Conservation (phyloP, 2,797 vertebrate species). For the Mycteria americana region DNA sequence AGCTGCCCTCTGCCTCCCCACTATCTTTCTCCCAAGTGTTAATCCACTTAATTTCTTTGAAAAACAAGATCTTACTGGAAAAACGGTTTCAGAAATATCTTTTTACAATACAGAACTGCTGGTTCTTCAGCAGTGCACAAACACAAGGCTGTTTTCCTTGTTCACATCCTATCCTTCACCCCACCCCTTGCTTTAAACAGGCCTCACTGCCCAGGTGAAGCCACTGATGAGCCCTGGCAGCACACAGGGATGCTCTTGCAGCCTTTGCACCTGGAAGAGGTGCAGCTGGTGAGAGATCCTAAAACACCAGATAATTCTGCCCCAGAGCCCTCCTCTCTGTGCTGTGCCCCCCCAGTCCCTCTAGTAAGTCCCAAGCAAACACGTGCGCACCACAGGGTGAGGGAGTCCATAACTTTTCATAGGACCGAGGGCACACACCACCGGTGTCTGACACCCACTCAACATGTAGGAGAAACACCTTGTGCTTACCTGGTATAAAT, state of each 20-base stretch:
- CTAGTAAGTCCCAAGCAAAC: not conserved
- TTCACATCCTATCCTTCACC: rapidly evolving
- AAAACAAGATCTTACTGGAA: rapidly evolving
- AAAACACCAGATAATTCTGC: not conserved
- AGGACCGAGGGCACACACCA: not conserved
- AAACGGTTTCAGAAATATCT: not conserved
- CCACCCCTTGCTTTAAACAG: not conserved
- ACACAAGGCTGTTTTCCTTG: rapidly evolving
- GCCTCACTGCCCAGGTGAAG: not conserved
- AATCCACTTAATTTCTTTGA: not conserved
- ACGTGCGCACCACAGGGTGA: rapidly evolving
- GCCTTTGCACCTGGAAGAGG: not conserved
- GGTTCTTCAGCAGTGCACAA: rapidly evolving
- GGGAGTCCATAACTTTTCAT: rapidly evolving
- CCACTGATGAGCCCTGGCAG: not conserved
- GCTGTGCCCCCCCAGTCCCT: not conserved
- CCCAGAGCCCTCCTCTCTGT: no score
- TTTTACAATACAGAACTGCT: not conserved
- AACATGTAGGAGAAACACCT: not conserved
- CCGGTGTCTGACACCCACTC: not conserved
- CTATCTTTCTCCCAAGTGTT: not conserved
- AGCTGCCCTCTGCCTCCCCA: not conserved
- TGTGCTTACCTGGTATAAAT: not conserved
- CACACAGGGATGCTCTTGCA: not conserved
- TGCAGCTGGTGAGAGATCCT: not conserved